Evolutionary conservation across 2,888 invertebrate species (phyloP).

Genomic region (Chrysomela aeneicollis): DNA sequence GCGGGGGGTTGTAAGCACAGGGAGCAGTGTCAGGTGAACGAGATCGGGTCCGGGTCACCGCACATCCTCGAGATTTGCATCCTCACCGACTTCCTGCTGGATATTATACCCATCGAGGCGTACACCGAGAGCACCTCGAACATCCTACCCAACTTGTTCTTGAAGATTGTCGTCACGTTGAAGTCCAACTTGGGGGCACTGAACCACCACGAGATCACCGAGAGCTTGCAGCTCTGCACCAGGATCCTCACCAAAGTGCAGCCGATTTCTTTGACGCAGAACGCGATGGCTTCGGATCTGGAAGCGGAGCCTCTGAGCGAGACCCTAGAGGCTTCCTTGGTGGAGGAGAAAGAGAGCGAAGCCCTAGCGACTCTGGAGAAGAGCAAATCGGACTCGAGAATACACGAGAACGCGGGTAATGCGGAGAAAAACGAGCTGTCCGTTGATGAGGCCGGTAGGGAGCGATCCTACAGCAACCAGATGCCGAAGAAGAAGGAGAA

Average conservation of each 20-base stretch:
- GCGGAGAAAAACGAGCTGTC: conserved; percentile 58
- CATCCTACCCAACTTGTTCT: conserved; percentile 79
- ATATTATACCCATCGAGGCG: conserved; percentile 78
- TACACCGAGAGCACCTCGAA: conserved; percentile 80
- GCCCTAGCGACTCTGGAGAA: conserved; percentile 64
- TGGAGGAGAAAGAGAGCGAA: conserved; percentile 39
- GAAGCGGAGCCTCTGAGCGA: conserved; percentile 35
- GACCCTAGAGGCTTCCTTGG: conserved; percentile 32
- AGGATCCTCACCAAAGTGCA: conserved; percentile 80
- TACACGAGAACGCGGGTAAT: conserved; percentile 62
- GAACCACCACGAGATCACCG: conserved; percentile 69
- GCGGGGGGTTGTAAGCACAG: conserved; percentile 53
- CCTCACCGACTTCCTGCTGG: conserved; percentile 77
- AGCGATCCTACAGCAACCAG: conserved; percentile 61
- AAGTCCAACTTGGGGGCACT: conserved; percentile 66
- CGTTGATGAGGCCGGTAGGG: conserved; percentile 54
- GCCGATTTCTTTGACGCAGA: conserved; percentile 65
- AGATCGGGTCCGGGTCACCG: conserved; percentile 72
- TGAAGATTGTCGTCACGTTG: conserved; percentile 70
- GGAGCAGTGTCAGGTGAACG: conserved; percentile 55
- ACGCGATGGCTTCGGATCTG: conserved; percentile 23
- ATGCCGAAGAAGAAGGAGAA: conserved; percentile 62
- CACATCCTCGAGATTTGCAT: conserved; percentile 74
- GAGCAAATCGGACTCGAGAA: conserved; percentile 73
- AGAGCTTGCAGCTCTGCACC: conserved; percentile 72